Base-by-base conservation (phyloP, 2,888 invertebrate species). In the Eupithecia pulchellata region DNA sequence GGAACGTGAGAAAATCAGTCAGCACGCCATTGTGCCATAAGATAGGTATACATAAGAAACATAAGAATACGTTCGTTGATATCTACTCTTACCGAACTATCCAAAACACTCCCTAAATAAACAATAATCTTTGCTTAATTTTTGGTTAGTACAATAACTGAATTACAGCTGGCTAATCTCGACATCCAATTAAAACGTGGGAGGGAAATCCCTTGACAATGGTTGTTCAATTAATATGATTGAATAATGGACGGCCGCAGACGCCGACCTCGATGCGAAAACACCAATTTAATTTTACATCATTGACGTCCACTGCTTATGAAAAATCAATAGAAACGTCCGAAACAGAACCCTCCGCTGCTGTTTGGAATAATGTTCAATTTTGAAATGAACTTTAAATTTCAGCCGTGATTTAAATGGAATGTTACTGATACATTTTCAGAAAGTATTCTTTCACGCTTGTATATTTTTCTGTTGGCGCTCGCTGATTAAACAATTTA, bases 201-300 rank as follows among this genome's bases (percentile, higher is more conserved):
- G 39, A 63, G 52, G 64, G 63, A 63, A 66, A 32, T 60, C 52
- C 69, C 69, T 55, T 57, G 34, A 55, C 64, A 65, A 69, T 68
- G 42, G 52, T 65, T 42, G 64, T 32, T 57, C 67, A 72, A 74
- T 73, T 72, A 72, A 72, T 75, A 68, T 68, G 64, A 74, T 70
- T 70, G 64, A 55, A 66, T 68, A 71, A 66, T 71, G 63, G 58
- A 63, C 34, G 27, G 36, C 39, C 30, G 25, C 70, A 58, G 64
- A 34, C 67, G 67, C 55, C 64, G 77, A 68, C 78, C 79, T 76
- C 77, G 47, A 75, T 75, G 69, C 69, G 72, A 77, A 78, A 75
- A 70, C 73, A 74, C 72, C 68, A 76, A 75, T 78, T 78, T 77
- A 77, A 78, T 76, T 78, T 78, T 79, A 77, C 76, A 74, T 75